Percentiles rank a stretch among this genome's conserved stretches.
Conservation (phyloP, 23 tunicate genomes). For the Pegea sp. region DNA sequence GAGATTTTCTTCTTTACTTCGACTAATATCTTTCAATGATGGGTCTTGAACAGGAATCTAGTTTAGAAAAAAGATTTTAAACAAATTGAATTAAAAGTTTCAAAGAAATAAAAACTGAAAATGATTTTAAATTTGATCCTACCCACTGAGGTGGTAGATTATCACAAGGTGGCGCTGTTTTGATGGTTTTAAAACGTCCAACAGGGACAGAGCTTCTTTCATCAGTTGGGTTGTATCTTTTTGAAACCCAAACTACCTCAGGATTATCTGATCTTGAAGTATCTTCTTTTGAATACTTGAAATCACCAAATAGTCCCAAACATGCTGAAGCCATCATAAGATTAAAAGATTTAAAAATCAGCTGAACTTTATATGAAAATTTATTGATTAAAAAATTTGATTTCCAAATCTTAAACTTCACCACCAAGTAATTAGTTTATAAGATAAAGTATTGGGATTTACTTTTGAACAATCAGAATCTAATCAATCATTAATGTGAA, state of each 20-base stretch:
- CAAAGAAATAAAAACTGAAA: neutral
- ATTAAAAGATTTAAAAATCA: no score
- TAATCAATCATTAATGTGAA: no score
- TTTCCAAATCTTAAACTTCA: no score
- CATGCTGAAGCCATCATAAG: conserved; percentile 55
- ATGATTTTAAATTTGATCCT: conserved; percentile 1
- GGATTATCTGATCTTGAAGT: conserved; percentile 20
- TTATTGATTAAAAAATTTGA: no score
- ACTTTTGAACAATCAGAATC: no score
- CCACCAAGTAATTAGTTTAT: no score
- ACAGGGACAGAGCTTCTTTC: conserved; percentile 66
- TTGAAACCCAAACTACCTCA: conserved; percentile 82
- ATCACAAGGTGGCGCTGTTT: conserved; percentile 8
- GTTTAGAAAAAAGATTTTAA: neutral
- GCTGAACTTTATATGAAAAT: no score
- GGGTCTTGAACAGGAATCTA: conserved; percentile 57
- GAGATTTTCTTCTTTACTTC: conserved; percentile 45
- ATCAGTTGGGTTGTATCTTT: conserved; percentile 61
- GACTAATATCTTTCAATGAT: conserved; percentile 30
- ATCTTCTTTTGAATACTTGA: conserved; percentile 27
- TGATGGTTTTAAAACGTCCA: conserved; percentile 36
- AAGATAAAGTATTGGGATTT: no score
- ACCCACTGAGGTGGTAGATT: conserved; percentile 84
- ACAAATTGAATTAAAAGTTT: neutral
- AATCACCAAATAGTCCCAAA: conserved; percentile 65